Base-by-base conservation (phyloP, 1,140 invertebrate species). In the Bombus confusus region DNA sequence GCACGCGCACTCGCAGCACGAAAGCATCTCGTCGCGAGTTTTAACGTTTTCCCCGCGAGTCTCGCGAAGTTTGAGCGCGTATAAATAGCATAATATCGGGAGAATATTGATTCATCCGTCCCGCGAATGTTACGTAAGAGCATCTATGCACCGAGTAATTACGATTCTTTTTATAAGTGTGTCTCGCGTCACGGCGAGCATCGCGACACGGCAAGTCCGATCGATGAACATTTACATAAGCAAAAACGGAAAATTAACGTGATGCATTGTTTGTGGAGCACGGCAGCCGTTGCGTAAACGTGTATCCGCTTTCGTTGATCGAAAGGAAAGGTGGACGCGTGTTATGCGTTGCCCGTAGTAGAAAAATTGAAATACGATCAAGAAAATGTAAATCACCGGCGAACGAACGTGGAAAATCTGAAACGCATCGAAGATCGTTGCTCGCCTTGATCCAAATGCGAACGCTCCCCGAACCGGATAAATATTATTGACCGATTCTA, bases 61-160 rank as follows among this genome's bases (percentile, higher is more conserved):
- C 47, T 37, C 9, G 47, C 10, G 22, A 59, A 28, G 22, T 25
- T 52, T 39, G 3, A 25, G 34, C 28, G 22, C 10, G n/a, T 73
- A 81, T 62, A 81, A 81, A 81, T 81, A 81, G 80, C 34, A 47
- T n/a, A 73, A 75, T 76, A 83, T 66, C 72, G 69, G 39, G 22
- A 28, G 47, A 76, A 76, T 76, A 83, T 83, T 62, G 81, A 83
- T 76, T 68, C n/a, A n/a, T 73, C 59, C 59, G 0, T 28, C 18
- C 6, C 34, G 28, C 15, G 18, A 18, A 71, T 66, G 78, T 80
- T 80, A 71, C 28, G 34, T 39, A 80, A 79, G 18, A 66, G n/a
- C 62, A 5, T 12, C 10, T 34, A 31, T 13, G 47, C 52, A 72
- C 25, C 25, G 28, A 15, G 41, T 34, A 68, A 76, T 62, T 66